Base-by-base conservation (phyloP, 1,140 invertebrate genomes). In the Acarapis woodi region DNA sequence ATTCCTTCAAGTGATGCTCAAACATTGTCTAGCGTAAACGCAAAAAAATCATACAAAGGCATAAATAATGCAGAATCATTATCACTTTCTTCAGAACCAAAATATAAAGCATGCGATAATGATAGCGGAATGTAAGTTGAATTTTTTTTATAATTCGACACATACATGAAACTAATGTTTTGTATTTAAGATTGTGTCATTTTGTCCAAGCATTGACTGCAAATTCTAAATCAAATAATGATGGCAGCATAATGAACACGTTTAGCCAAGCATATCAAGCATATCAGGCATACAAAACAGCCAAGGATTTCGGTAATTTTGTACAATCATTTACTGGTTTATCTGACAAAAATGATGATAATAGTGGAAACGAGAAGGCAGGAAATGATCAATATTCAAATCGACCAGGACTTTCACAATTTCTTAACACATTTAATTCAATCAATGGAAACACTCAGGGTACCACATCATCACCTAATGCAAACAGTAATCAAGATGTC, bases 341-440 rank as follows among this genome's bases (percentile, higher is more conserved):
- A n/a, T 5, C 30, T 6, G 19, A 29, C 12, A 14, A 14, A 28
- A 28, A 28, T 14, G n/a, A n/a, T n/a, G n/a, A n/a, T n/a, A n/a
- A n/a, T n/a, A n/a, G n/a, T n/a, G n/a, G n/a, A 10, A 35, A 23
- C 25, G n/a, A n/a, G 12, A n/a, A n/a, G 4, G 9, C 34, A 35
- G 34, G 34, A 24, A 35, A 20, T 19, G 24, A 12, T n/a, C 14
- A 8, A 5, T 14, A n/a, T 14, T 9, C 14, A 10, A 12, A 38
- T 9, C 34, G 28, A 31, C 35, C 39, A 14, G 24, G 19, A 1
- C 9, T 43, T 22, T 23, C 42, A n/a, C 42, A 43, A 32, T 9
- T 43, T 14, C 22, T 43, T 12, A 32, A 25, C 14, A 15, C 29
- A 6, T 4, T 40, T 10, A 23, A 31, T 6, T 29, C 41, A 18